Evolutionary conservation across 2,888 invertebrate species (phyloP).

Genomic region (Epistrophe eligans): DNA sequence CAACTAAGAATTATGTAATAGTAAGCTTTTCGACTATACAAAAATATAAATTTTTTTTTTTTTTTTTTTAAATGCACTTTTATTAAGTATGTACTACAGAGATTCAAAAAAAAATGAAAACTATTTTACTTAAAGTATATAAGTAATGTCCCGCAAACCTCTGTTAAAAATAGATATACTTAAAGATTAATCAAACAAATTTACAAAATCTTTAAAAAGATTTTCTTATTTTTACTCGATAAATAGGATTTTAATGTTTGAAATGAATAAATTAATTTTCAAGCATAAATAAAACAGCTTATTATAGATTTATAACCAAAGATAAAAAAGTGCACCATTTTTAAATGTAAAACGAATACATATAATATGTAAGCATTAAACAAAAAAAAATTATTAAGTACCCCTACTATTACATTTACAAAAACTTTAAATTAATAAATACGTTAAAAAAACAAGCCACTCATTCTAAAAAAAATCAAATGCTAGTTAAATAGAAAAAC

Average conservation of each 20-base stretch:
- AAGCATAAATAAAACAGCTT: constrained; percentile 28
- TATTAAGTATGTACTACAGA: constrained; percentile 29
- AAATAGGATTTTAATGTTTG: neutral
- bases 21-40: constrained; percentile 57
- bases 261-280: constrained; percentile 7
- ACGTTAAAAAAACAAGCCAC: constrained; percentile 22
- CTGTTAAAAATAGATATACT: constrained; percentile 18
- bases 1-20: constrained; percentile 66
- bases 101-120: constrained; percentile 18
- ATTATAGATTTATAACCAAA: constrained; percentile 5
- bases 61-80: constrained; percentile 65
- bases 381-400: neutral
- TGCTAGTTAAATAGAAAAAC: constrained; percentile 35
- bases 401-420: constrained; percentile 75
- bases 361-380: constrained; percentile 45
- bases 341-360: constrained; percentile 37
- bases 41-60: constrained; percentile 22
- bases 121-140: constrained; percentile 43
- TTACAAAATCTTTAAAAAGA: neutral
- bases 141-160: constrained; percentile 51
- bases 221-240: constrained; percentile 5
- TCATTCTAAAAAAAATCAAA: constrained; percentile 19
- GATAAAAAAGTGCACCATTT: constrained; percentile 65
- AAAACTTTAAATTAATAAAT: constrained; percentile 9
- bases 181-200: neutral